Percentiles rank a stretch among this genome's conserved stretches.
Conservation (phyloP, 2,888 invertebrate genomes). For the Caenorhabditis sp. region DNA sequence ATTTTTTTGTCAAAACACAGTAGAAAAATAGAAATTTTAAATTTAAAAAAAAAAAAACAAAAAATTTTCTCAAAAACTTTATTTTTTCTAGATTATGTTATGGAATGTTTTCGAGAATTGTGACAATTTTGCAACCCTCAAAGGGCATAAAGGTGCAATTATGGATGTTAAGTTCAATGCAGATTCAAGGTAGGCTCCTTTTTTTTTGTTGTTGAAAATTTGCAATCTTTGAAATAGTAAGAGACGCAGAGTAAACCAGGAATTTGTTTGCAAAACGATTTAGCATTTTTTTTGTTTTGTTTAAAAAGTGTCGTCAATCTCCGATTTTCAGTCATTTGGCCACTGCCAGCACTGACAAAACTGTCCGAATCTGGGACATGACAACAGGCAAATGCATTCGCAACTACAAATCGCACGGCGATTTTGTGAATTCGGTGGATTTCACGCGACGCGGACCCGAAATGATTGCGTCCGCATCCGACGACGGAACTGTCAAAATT, state of each 20-base stretch:
- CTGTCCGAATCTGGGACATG: slow-evolving; percentile 93
- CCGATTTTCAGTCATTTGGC: slow-evolving; percentile 79
- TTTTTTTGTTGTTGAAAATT: slow-evolving; percentile 25
- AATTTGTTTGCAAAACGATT: no score
- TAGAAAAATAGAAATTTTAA: not conserved
- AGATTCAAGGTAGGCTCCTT: slow-evolving; percentile 44
- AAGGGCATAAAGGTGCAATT: slow-evolving; percentile 92
- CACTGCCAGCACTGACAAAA: slow-evolving; percentile 92
- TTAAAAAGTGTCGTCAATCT: no score
- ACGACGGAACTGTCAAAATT: slow-evolving; percentile 85
- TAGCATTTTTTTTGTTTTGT: no score
- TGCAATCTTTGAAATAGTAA: not conserved
- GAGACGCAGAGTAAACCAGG: no score
- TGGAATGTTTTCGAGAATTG: slow-evolving; percentile 99
- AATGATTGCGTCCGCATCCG: slow-evolving; percentile 88
- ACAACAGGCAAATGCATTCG: slow-evolving; percentile 87
- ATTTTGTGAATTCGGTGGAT: slow-evolving; percentile 76
- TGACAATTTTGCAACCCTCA: slow-evolving; percentile 91
- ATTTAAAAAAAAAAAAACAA: not conserved
- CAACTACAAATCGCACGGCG: slow-evolving; percentile 75
- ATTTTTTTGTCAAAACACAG: slow-evolving; percentile 72
- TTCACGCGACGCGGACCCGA: slow-evolving; percentile 86
- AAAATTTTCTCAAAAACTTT: not conserved
- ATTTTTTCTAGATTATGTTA: slow-evolving; percentile 74
- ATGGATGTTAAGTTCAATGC: slow-evolving; percentile 80